These are phyloP conservation scores for Acanthosepion pharaonis DNA, from an alignment of 2,888 invertebrate genomes.

Conservation along the genomic window DNA sequence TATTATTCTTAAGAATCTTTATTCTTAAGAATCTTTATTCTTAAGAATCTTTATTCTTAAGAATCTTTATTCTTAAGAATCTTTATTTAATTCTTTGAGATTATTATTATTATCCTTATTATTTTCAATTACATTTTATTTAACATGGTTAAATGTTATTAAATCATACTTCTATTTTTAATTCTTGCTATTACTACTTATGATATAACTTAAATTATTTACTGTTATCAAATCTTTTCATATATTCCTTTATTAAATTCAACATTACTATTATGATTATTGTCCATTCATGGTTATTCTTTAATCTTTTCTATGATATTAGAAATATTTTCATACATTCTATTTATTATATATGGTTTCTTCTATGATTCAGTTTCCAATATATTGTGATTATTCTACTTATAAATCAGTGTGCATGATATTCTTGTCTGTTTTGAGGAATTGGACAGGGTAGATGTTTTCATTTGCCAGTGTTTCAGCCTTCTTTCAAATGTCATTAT, in stretches of 20 bases:
- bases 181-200: background rate
- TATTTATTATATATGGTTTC: background rate
- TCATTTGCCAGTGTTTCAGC: constrained; percentile 42
- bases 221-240: background rate
- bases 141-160: background rate
- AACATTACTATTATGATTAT: background rate
- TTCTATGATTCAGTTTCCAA: background rate
- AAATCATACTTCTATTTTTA: background rate
- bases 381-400: constrained; percentile 33
- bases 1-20: background rate
- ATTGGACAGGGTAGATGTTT: background rate
- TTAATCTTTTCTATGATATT: background rate
- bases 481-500: constrained; percentile 39
- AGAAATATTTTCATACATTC: background rate
- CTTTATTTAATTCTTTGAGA: background rate
- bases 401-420: constrained; percentile 33
- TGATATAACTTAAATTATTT: background rate
- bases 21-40: background rate
- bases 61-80: background rate
- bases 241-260: background rate
- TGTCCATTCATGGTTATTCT: background rate
- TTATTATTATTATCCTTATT: background rate
- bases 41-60: background rate
- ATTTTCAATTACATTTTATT: constrained; percentile 24
- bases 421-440: background rate